A percentile compares a stretch with the other conserved stretches of the same genome.
Evolutionary conservation across 2,888 invertebrate species (phyloP).

Genomic region (Abscondita cerata): DNA sequence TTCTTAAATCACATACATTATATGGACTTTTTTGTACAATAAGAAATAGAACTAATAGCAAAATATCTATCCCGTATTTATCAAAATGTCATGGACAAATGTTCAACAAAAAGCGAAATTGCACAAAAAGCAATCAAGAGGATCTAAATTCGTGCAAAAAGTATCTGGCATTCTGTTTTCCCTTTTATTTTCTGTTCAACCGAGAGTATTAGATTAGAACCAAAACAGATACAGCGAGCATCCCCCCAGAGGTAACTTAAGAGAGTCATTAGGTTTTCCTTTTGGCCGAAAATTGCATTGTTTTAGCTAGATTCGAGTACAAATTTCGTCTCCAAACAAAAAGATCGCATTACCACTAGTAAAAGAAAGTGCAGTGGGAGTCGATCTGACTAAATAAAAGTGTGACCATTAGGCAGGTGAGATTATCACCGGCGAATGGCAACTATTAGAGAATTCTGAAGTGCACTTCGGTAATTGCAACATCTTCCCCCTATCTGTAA

Average conservation of each 20-base stretch:
- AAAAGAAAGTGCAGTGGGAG: conserved; percentile 5
- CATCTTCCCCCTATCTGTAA: conserved; percentile 33
- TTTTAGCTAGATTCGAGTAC: conserved; percentile 1
- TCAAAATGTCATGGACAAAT: conserved; percentile 9
- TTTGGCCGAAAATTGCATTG: conserved; percentile 1
- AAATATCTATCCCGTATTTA: conserved; percentile 10
- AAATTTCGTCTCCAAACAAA: not conserved
- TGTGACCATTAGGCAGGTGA: conserved; percentile 42
- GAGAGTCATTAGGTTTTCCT: conserved; percentile 1
- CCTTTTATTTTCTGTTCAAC: conserved; percentile 15
- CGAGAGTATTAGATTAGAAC: conserved; percentile 14
- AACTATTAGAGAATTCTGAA: conserved; percentile 41
- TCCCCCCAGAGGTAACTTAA: conserved; percentile 10
- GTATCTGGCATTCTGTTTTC: conserved; percentile 11
- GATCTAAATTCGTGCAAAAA: conserved; percentile 11
- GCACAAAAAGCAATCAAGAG: conserved; percentile 8
- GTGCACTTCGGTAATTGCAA: conserved; percentile 45
- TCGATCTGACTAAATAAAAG: conserved; percentile 37
- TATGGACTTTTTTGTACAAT: not conserved
- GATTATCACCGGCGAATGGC: conserved; percentile 40
- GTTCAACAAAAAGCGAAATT: conserved; percentile 2
- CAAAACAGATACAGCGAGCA: conserved; percentile 19
- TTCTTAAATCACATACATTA: too few relatives aligned
- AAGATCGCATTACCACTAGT: conserved; percentile 2
- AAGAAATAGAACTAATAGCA: conserved; percentile 8